Conservation (phyloP, 1,140 invertebrate species). For the Lepidostoma basale region DNA sequence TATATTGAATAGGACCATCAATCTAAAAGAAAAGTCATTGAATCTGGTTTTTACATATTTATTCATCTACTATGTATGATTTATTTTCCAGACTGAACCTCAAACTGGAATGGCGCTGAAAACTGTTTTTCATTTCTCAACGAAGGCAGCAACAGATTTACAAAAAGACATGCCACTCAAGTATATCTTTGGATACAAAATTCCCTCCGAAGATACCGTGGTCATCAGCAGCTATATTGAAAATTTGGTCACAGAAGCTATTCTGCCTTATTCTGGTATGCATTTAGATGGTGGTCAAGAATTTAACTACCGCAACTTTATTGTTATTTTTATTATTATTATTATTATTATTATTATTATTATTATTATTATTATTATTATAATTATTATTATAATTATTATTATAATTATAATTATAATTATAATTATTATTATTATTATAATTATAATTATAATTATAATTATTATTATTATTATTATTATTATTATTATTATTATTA, state of each 20-base stretch:
- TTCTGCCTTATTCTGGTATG: constrained; percentile 41
- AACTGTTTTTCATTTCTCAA: constrained; percentile 33
- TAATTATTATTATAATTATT: no score
- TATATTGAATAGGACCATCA: no score
- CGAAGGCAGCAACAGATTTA: constrained; percentile 31
- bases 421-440: no score
- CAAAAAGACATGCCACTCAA: constrained; percentile 35
- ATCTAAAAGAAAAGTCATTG: no score
- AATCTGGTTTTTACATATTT: background rate
- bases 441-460: no score
- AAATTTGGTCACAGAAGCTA: constrained; percentile 32
- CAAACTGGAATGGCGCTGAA: constrained; percentile 29
- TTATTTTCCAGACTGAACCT: constrained; percentile 31
- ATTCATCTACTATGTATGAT: background rate
- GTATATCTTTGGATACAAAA: constrained; percentile 39
- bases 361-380: no score
- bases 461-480: no score
- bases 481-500: no score
- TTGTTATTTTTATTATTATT: background rate
- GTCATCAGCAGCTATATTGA: constrained; percentile 34
- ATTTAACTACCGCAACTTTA: background rate
- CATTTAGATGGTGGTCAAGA: background rate
- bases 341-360: no score
- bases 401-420: no score
- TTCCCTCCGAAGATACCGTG: background rate